Conservation (phyloP, 1,140 invertebrate species). For the Tribolium castaneum region DNA sequence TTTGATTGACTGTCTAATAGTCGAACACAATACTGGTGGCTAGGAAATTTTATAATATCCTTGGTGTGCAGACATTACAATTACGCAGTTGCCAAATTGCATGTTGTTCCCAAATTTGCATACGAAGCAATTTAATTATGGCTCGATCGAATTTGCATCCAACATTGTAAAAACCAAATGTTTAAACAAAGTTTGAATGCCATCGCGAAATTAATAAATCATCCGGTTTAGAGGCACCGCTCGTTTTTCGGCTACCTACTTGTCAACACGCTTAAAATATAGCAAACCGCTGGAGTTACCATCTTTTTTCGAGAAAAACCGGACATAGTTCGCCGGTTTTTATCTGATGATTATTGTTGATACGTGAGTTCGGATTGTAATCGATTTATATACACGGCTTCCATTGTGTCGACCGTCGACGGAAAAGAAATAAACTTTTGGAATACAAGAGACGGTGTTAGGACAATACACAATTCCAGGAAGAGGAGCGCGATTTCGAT, state of each 20-base stretch:
- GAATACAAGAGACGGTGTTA: constrained; percentile 13
- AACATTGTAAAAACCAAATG: background rate
- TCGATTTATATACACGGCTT: constrained; percentile 14
- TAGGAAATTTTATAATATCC: constrained; percentile 36
- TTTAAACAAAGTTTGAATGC: constrained; percentile 16
- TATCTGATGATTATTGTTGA: constrained; percentile 33
- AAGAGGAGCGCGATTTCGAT: constrained; percentile 23
- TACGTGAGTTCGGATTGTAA: constrained; percentile 28
- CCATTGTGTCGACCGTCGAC: background rate
- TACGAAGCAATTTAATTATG: constrained; percentile 26
- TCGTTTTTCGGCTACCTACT: constrained; percentile 32
- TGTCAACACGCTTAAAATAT: constrained; percentile 42
- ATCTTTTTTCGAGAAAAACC: constrained; percentile 33
- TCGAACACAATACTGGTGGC: constrained; percentile 11
- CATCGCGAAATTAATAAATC: constrained; percentile 19
- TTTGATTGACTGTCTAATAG: constrained; percentile 44
- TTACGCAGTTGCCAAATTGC: constrained; percentile 23
- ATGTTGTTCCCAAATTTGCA: constrained; percentile 4
- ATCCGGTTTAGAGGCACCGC: constrained; percentile 14
- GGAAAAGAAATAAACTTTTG: constrained; percentile 8
- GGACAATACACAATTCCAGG: constrained; percentile 24
- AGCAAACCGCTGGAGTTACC: constrained; percentile 1
- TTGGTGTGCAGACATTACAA: constrained; percentile 27
- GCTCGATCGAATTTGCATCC: background rate
- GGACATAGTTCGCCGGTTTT: constrained; percentile 18